Base-by-base conservation (phyloP, 2,113 vertebrate genomes). In the Triplophysa dalaica region DNA sequence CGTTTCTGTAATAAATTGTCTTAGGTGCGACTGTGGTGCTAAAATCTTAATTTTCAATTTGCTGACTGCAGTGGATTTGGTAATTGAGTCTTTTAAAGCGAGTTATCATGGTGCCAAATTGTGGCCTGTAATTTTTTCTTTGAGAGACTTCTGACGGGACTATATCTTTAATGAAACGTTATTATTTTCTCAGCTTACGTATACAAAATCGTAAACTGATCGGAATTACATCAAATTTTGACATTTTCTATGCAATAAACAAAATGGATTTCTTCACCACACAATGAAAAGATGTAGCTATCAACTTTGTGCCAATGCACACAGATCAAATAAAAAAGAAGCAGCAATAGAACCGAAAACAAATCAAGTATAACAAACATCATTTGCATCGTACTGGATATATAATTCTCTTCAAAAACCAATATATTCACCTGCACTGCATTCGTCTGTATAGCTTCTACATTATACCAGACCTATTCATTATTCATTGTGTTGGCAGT, bases 81-180 rank as follows among this genome's bases (percentile, higher is more conserved):
- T 75, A 62, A 75, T 63, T 62, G 38, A 62, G 21, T 62, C 52
- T 75, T 75, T 75, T 75, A 62, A 75, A 75, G 21, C 45, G 41
- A 43, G 41, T 63, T 75, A 62, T 26, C 58, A 29, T 16, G 24
- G 41, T 61, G 72, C 58, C 58, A 63, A 63, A 75, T 2, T 48
- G 38, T 17, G 41, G 8, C 7, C 41, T 50, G 38, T 19, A 63
- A 62, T 29, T 62, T 62, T 8, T 6, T 0, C 19, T 74, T 45
- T 43, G 56, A 72, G 50, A 38, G 13, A 63, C 22, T 75, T 41
- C 73, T 75, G 54, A 74, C 54, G 38, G 56, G 54, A 61, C 33
- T 61, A 22, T 61, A 17, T 8, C 54, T 61, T 74, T 8, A 72
- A 56, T 58, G 0, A 56, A 56, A 17, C 17, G 8, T n/a, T 13